phyloP scores from a whole-genome alignment of 2,888 invertebrate species.

The Cheilosia urbana region DNA sequence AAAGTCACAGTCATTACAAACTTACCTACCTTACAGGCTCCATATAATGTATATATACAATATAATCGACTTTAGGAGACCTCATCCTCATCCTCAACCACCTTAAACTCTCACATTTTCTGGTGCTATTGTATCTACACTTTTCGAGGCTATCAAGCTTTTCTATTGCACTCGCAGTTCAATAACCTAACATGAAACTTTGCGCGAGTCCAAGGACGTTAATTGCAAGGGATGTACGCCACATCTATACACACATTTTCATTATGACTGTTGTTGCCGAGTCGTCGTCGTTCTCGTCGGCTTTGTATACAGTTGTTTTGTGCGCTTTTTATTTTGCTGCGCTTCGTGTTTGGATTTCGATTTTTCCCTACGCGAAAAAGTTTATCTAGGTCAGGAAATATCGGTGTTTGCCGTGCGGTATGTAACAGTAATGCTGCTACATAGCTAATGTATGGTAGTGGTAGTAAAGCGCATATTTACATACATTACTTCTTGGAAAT shows the following conservation, averaged over 20 bases:
- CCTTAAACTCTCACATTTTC: conserved; percentile 10
- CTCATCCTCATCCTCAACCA: conserved; percentile 14
- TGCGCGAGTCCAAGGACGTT: conserved; percentile 80
- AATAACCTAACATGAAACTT: conserved; percentile 77
- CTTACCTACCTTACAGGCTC: conserved; percentile 51
- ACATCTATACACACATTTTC: conserved; percentile 17
- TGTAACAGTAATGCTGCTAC: conserved; percentile 5
- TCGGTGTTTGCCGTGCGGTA: conserved; percentile 37
- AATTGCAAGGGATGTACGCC: conserved; percentile 62
- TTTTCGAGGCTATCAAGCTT: conserved; percentile 73
- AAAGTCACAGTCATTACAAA: conserved; percentile 14
- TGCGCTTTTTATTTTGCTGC: conserved; percentile 46
- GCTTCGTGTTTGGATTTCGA: conserved; percentile 63
- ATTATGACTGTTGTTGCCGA: conserved; percentile 19
- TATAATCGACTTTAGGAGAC: conserved; percentile 43
- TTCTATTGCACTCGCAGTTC: conserved; percentile 77
- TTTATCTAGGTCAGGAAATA: conserved; percentile 73
- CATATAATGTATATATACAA: background rate
- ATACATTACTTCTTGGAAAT: conserved; percentile 27
- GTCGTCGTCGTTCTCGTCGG: conserved; percentile 23
- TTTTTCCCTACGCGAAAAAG: conserved; percentile 65
- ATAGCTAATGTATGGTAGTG: conserved; percentile 4
- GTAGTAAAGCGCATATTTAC: conserved; percentile 16
- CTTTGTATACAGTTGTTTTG: conserved; percentile 50
- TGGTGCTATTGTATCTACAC: conserved; percentile 60